Evolutionary conservation across 2,888 invertebrate species (phyloP), one percentile per base, ranked within the genome.

Genomic region (Heliconius ismenius): DNA sequence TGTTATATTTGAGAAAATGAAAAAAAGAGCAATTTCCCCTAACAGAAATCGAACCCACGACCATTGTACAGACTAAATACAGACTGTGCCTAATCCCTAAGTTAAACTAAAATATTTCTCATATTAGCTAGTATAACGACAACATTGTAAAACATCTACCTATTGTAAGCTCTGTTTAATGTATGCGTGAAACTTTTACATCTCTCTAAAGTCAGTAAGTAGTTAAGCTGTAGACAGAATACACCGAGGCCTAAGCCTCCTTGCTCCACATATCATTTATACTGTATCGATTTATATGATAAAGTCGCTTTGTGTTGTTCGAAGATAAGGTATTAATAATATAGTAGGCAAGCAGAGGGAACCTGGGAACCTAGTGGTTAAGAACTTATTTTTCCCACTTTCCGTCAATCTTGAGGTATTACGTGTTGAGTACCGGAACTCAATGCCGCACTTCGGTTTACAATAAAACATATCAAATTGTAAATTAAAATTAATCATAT

Each of bases 141-240:
- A 70, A 54, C 32, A 70, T 69, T 54, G 32, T 70, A 32, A 70
- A 70, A 70, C 54, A 10, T 69, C 32, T n/a, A 39, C 11, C 28
- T n/a, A 65, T n/a, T n/a, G 26, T 26, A 67, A 43, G 67, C 67
- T 54, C 21, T n/a, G 7, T 49, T 32, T 39, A 60, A 72, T 39
- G 21, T 60, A 72, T 72, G 24, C 60, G 60, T 36, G 36, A 72
- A 72, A 72, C 62, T 72, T 72, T 72, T 72, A 60, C 58, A 72
- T 62, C 24, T 72, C 72, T 15, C 24, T 60, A 26, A 60, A 60
- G 32, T 60, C 21, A 69, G 24, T 39, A 73, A 73, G 73, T 73
- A 60, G 60, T 13, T 73, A 73, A 73, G 73, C 73, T 36, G 26
- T 26, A 70, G n/a, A 62, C 70, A 32, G 54, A 54, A 70, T 28